These are phyloP conservation scores for Polypterus senegalus DNA, from an alignment of 2,113 vertebrate genomes.

Conservation along the genomic window DNA sequence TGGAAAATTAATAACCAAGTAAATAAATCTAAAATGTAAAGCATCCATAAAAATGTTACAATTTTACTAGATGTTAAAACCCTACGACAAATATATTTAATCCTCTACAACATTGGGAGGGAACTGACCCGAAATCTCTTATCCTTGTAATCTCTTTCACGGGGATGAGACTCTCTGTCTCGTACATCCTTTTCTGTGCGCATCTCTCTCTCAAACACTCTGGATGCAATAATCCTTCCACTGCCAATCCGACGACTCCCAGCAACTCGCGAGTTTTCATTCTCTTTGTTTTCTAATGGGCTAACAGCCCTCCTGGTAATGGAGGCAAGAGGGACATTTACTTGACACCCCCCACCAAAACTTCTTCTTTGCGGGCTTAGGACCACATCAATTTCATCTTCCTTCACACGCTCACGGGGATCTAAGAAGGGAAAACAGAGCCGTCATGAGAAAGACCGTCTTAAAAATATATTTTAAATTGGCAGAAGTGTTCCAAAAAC, in stretches of 20 bases:
- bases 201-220: conserved; percentile 78
- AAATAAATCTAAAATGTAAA: too few species aligned
- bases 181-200: conserved; percentile 66
- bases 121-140: conserved; percentile 83
- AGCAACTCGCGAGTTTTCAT: conserved; percentile 68
- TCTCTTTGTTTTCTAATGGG: conserved; percentile 84
- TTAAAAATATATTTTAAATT: neutral
- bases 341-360: conserved; percentile 89
- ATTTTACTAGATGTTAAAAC: too few species aligned
- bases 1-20: too few species aligned
- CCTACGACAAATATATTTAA: too few species aligned
- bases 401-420: conserved; percentile 85
- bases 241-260: conserved; percentile 82
- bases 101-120: neutral
- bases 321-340: conserved; percentile 45
- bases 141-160: conserved; percentile 79
- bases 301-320: conserved; percentile 69
- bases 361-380: conserved; percentile 92
- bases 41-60: too few species aligned
- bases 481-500: too few species aligned
- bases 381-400: conserved; percentile 89
- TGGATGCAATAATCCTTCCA: conserved; percentile 78
- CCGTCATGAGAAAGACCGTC: neutral
- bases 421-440: conserved; percentile 44
- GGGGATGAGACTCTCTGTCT: conserved; percentile 31